phyloP scores from a whole-genome alignment of 2,888 invertebrate species.

The Trachelus stipa region DNA sequence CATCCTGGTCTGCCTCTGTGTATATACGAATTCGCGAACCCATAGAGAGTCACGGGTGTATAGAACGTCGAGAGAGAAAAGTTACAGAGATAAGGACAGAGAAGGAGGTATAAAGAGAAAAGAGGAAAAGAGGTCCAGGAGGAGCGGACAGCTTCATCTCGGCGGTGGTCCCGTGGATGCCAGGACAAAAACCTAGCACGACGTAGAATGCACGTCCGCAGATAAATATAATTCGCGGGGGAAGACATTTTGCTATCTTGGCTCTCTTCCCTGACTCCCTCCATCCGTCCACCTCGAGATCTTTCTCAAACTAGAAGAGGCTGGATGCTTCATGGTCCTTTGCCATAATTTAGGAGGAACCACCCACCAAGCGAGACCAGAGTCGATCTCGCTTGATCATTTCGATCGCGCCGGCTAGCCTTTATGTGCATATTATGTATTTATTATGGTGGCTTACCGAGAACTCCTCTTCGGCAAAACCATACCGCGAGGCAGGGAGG shows the following conservation, averaged over 20 bases:
- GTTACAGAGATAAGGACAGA: not conserved
- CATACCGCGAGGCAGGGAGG: conserved; percentile 43
- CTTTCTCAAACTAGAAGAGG: not conserved
- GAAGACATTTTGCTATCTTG: not conserved
- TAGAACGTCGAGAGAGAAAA: conserved; percentile 9
- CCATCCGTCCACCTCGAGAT: not conserved
- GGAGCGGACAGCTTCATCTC: conserved; percentile 60
- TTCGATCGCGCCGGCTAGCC: conserved; percentile 62
- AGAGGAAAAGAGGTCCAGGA: not conserved
- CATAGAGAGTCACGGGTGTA: not conserved
- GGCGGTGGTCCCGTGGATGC: conserved; percentile 54
- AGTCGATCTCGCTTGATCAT: conserved; percentile 59
- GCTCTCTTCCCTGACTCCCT: not conserved
- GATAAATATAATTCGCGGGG: conserved; percentile 2
- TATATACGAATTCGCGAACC: not conserved
- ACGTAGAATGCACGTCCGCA: conserved; percentile 37
- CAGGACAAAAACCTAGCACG: conserved; percentile 42
- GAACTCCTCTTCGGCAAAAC: conserved; percentile 63
- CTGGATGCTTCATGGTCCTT: not conserved
- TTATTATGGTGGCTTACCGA: conserved; percentile 63
- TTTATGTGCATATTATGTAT: conserved; percentile 67
- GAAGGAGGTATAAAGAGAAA: not conserved
- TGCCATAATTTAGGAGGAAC: conserved; percentile 23
- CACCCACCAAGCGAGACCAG: conserved; percentile 50
- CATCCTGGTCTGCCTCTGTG: not conserved